Evolutionary conservation across 2,113 vertebrate genomes (phyloP).

Genomic region (Ia io): DNA sequence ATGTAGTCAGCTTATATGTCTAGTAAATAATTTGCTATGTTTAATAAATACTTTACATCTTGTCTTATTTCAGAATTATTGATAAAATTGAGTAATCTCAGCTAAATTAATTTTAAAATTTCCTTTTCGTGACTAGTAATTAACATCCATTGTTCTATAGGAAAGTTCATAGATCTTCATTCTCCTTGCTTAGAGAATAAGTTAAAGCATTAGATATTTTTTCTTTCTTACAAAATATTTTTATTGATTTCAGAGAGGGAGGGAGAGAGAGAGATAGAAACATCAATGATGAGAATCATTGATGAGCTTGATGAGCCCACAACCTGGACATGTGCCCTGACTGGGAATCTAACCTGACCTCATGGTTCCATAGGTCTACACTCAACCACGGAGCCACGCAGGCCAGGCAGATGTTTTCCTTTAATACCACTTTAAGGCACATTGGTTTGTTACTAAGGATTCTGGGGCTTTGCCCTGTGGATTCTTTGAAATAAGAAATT

Average conservation of each 20-base stretch:
- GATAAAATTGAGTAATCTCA: not conserved
- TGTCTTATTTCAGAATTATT: constrained; percentile 23
- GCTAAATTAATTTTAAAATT: not conserved
- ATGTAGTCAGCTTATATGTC: not conserved
- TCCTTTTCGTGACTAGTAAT: not conserved
- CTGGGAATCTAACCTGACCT: too few species aligned
- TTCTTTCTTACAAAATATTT: not conserved
- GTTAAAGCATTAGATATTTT: not conserved
- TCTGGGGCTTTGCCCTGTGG: not conserved
- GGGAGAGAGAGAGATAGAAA: too few species aligned
- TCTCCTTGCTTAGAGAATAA: not conserved
- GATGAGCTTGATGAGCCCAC: too few species aligned
- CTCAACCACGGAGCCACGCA: too few species aligned
- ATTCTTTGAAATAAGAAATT: constrained; percentile 41
- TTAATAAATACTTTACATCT: not conserved
- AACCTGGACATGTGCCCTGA: too few species aligned
- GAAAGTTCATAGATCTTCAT: constrained; percentile 9
- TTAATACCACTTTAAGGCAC: not conserved
- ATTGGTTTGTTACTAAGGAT: not conserved
- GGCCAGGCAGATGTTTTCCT: not conserved
- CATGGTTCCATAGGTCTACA: too few species aligned
- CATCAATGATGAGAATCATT: too few species aligned
- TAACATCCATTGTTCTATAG: not conserved
- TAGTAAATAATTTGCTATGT: not conserved
- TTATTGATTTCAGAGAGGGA: too few species aligned